phyloP scores from a whole-genome alignment of 2,797 vertebrate species.

The Columba guinea region DNA sequence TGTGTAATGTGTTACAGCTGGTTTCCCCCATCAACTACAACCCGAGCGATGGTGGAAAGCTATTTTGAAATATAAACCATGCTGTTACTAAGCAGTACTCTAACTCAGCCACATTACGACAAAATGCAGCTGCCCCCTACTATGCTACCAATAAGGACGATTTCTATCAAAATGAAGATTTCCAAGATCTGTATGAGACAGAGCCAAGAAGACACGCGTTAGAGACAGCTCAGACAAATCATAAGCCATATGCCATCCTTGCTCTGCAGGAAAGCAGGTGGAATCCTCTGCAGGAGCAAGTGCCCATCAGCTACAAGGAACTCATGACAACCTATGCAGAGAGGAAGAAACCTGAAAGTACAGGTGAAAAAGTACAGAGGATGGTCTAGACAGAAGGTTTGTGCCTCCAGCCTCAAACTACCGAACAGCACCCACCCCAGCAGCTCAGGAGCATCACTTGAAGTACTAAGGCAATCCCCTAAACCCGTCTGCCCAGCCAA shows the following conservation, averaged over 20 bases:
- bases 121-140: neutral
- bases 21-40: neutral
- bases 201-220: neutral
- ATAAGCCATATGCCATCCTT: neutral
- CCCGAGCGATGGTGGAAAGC: neutral
- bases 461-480: neutral
- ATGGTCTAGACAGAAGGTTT: neutral
- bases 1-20: neutral
- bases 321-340: neutral
- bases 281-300: neutral
- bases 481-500: neutral
- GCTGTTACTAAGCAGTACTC: constrained; percentile 5
- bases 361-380: neutral
- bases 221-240: neutral
- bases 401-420: neutral
- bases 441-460: neutral
- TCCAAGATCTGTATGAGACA: neutral
- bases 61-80: constrained; percentile 20
- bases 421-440: neutral
- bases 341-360: neutral
- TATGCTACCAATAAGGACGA: neutral
- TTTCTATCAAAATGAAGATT: neutral
- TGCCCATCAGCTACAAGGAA: neutral
- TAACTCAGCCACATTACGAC: neutral
- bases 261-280: neutral